phyloP scores from a whole-genome alignment of 2,888 invertebrate species.

The Phasia obesa region DNA sequence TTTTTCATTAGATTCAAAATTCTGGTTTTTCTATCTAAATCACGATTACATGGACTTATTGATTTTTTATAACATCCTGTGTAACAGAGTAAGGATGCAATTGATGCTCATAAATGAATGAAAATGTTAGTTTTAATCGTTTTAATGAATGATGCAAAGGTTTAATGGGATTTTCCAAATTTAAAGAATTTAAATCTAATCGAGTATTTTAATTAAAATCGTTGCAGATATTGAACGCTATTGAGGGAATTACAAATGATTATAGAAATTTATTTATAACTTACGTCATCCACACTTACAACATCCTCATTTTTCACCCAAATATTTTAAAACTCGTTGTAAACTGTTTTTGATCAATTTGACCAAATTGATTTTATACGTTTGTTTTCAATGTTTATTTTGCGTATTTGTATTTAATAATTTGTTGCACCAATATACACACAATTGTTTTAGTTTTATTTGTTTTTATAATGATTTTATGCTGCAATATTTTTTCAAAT shows the following conservation, averaged over 20 bases:
- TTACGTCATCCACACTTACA: background rate
- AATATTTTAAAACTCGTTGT: background rate
- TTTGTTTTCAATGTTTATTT: slow-evolving; percentile 2
- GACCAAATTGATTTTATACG: background rate
- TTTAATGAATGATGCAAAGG: slow-evolving; percentile 5
- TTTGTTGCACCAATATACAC: background rate
- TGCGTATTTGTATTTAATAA: slow-evolving; percentile 13
- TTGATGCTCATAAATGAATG: no score
- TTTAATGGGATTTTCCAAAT: slow-evolving; percentile 5
- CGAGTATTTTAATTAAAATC: background rate
- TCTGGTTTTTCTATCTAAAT: no score
- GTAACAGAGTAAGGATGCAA: no score
- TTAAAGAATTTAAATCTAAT: background rate
- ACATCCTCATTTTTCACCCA: background rate
- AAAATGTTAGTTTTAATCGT: background rate
- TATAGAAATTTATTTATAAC: no score
- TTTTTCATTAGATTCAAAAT: no score
- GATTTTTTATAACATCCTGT: no score
- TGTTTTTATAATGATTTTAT: slow-evolving; percentile 40
- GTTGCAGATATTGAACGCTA: background rate
- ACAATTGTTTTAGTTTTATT: background rate
- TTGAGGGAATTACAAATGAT: no score
- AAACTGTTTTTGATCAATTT: background rate
- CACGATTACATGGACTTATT: no score
- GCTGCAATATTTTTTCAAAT: slow-evolving; percentile 1